Evolutionary conservation across 2,113 vertebrate species (phyloP), one percentile per base, ranked within the genome.

Genomic region (Hipposideros armiger): DNA sequence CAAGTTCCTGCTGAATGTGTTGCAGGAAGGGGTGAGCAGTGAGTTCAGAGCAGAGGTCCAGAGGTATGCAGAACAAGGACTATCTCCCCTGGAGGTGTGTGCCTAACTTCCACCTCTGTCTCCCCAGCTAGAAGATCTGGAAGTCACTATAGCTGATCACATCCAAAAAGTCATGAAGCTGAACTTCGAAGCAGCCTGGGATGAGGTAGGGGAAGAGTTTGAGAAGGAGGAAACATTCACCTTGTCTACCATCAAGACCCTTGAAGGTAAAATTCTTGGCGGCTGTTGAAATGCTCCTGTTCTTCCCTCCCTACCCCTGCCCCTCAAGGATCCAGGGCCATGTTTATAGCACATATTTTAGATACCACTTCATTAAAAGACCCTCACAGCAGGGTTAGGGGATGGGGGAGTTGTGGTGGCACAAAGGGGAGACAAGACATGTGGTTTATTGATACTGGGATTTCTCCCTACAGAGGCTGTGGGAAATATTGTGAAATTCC

Each of bases 191-290:
- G 99, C 99, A 67, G 99, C 99, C 60, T 99, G 99, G 99, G 99
- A 99, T 77, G 99, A 99, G 96, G 98, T 99, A 22, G 98, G 99
- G 87, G 98, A 98, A 0, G 98, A 98, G 54, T 99, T 98, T 95
- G 99, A 99, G 96, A 99, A 99, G 87, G 99, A 99, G 92, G 99
- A 99, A 78, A 99, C 99, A 7, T 99, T 99, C 95, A 99, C 99
- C 24, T 97, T 99, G 70, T 99, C 99, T 50, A 98, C 98, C 81
- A 97, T 99, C 97, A 99, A 98, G 98, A 99, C 98, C 9, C 97
- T 99, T 50, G 99, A 99, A 98, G 99, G 99, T 99, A 98, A 97
- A 28, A 78, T 17, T 90, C 64, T 26, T 13, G 83, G 62, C 74
- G 56, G 0, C 2, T 90, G 47, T 60, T n/a, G 7, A n/a, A 13